These are phyloP conservation scores for Bucco capensis DNA, from an alignment of 2,113 vertebrate genomes.

Conservation along the genomic window DNA sequence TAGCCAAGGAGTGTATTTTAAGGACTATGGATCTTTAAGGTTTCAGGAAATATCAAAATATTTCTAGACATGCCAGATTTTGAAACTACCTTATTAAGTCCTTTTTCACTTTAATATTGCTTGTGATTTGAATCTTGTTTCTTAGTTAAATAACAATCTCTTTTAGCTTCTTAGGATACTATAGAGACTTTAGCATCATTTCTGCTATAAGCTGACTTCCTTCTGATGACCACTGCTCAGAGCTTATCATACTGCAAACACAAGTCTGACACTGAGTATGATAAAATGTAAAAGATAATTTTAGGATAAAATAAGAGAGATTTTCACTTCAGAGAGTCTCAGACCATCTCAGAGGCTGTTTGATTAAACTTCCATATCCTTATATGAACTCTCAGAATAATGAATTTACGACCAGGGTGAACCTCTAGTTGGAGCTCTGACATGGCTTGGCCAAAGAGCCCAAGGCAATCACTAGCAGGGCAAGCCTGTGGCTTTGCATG, in stretches of 20 bases:
- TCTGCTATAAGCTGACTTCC: not conserved
- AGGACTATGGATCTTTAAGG: not conserved
- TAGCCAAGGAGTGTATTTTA: not conserved
- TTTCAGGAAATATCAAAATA: fast-evolving
- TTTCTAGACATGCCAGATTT: not conserved
- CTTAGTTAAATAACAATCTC: not conserved
- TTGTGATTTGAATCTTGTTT: not conserved
- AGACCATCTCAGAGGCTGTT: not conserved
- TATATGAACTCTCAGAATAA: not conserved
- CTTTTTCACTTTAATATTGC: not conserved
- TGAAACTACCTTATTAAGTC: not conserved
- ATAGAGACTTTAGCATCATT: not conserved
- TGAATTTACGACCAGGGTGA: not conserved
- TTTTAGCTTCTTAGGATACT: not conserved
- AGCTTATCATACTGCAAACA: not conserved
- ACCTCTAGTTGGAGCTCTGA: not conserved
- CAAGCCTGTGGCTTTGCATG: not conserved
- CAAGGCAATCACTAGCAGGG: fast-evolving
- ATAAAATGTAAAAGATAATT: not conserved
- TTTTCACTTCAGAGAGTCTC: not conserved
- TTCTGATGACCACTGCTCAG: not conserved
- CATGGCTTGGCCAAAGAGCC: not conserved
- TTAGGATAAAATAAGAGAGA: not conserved
- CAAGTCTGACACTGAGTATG: fast-evolving
- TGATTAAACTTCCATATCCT: not conserved